Base-by-base conservation (phyloP, 2,797 vertebrate genomes). In the Onychomys leucogaster region DNA sequence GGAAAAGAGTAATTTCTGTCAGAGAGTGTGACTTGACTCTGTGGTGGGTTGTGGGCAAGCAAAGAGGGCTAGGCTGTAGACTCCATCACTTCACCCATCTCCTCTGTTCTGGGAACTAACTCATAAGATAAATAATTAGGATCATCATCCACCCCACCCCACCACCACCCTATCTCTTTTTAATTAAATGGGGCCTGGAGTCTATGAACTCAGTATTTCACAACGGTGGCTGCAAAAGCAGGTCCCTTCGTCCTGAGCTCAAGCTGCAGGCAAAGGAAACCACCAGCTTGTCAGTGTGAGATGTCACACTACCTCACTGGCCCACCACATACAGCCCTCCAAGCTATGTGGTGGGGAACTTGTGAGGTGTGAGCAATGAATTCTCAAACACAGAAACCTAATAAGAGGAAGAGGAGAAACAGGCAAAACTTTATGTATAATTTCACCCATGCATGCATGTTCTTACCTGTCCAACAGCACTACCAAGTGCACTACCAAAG, bases 231-330 rank as follows among this genome's bases (percentile, higher is more conserved):
- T 93, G 80, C 67, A 91, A 37, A 92, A 81, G 25, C 27, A 86
- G 55, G 4, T n/a, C 67, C 67, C 17, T 32, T 41, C n/a, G 19
- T 90, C 80, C 3, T 43, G 43, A 89, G 67, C 32, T 91, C 61
- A 75, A 19, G 27, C 23, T 75, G 73, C 49, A 86, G 11, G 11
- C 49, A 96, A 63, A 94, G 82, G 92, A 97, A 97, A 93, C 95
- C 82, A 86, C 76, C 16, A 81, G 23, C 14, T 21, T 11, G 19
- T 34, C 2, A 37, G 52, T 17, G 41, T 17, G 73, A 75, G 29
- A 93, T 95, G 29, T 88, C 52, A 75, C 55, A 57, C 34, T 8
- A 41, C 6, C 1, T 90, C 23, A 21, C 5, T 10, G 37, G n/a
- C 46, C 59, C 69, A 94, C 61, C 29, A 76, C 86, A 57, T 6